A percentile compares a stretch with the other conserved stretches of the same genome.
Evolutionary conservation across 2,113 vertebrate species (phyloP).

Genomic region (Cervus canadensis): DNA sequence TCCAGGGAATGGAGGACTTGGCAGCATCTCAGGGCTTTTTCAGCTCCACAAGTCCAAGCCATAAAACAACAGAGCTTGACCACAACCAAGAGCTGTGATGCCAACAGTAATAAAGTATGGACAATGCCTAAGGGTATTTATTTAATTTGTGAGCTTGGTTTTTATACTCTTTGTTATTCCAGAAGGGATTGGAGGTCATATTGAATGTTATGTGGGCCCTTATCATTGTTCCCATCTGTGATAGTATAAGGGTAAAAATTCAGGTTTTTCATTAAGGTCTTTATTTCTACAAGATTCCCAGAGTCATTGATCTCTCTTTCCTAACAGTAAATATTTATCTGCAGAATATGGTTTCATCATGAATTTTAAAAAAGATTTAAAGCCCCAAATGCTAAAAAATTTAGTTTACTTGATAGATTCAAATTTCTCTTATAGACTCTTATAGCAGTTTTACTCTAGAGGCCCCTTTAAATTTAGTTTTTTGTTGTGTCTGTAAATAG

Average conservation of each 20-base stretch:
- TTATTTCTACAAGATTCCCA: not conserved
- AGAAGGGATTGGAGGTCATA: not conserved
- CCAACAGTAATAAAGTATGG: not conserved
- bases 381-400: not conserved
- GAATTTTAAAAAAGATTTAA: not conserved
- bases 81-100: not conserved
- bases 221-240: not conserved
- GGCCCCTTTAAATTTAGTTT: not conserved
- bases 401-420: not conserved
- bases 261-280: not conserved
- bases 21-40: not conserved
- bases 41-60: not conserved
- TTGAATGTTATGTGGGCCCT: not conserved
- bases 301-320: not conserved
- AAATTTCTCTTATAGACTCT: not conserved
- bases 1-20: fast-evolving
- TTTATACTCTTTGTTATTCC: not conserved
- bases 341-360: not conserved
- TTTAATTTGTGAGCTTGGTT: not conserved
- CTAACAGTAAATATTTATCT: not conserved
- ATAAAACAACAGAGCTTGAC: not conserved
- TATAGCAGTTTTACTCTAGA: not conserved
- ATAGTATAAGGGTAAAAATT: not conserved
- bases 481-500: not conserved
- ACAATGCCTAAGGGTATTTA: not conserved